Evolutionary conservation across 1,140 invertebrate species (phyloP).

Genomic region (Ostrea denselamellosa): DNA sequence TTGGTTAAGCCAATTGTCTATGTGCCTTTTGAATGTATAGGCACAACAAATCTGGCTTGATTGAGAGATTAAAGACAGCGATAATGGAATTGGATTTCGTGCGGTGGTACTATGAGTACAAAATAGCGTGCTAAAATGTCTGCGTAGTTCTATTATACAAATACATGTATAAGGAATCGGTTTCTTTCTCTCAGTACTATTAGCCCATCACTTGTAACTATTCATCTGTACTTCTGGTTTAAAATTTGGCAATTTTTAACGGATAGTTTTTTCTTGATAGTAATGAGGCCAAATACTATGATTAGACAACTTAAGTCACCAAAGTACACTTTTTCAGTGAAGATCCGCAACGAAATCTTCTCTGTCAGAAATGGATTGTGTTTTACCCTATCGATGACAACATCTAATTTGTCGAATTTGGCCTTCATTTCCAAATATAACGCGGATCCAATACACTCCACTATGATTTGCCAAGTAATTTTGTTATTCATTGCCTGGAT

Average conservation of each 20-base stretch:
- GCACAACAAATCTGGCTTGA: neutral
- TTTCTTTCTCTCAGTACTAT: neutral
- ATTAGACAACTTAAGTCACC: neutral
- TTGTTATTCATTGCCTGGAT: neutral
- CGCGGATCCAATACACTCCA: neutral
- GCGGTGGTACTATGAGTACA: neutral
- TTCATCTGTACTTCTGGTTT: neutral
- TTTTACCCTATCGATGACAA: neutral
- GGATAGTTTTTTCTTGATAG: neutral
- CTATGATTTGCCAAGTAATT: neutral
- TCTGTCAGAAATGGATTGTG: neutral
- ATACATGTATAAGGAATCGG: neutral
- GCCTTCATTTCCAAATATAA: neutral
- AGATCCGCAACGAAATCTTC: neutral
- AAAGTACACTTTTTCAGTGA: neutral
- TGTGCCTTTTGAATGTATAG: neutral
- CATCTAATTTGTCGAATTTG: conserved; percentile 2
- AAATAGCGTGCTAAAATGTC: neutral
- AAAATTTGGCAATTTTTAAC: too few relatives aligned
- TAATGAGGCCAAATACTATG: neutral
- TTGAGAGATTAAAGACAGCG: conserved; percentile 21
- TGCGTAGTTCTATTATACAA: neutral
- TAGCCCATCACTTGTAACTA: neutral
- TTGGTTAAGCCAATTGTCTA: conserved; percentile 24
- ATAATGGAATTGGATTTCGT: conserved; percentile 30